phyloP scores from a whole-genome alignment of 1,140 invertebrate species.

The Diabrotica virgifera region DNA sequence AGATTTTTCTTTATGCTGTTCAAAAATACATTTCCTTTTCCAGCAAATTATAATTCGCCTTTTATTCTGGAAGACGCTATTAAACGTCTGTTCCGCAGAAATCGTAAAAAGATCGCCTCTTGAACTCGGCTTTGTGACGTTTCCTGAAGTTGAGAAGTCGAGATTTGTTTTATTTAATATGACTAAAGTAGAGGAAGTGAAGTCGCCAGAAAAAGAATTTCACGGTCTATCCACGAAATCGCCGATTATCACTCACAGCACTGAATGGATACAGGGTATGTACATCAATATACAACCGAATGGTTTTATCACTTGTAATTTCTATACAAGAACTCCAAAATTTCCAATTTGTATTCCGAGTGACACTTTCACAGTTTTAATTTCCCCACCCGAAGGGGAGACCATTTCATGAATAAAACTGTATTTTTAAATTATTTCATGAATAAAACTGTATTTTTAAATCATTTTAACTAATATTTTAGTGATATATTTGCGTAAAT shows the following conservation, averaged over 20 bases:
- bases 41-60: constrained; percentile 8
- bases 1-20: background rate
- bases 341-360: no score
- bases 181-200: constrained; percentile 6
- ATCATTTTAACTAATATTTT: no score
- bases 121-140: constrained; percentile 19
- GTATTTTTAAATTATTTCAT: no score
- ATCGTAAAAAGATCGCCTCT: constrained; percentile 16
- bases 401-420: no score
- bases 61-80: constrained; percentile 11
- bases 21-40: constrained; percentile 5
- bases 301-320: no score
- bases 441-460: no score
- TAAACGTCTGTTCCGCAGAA: background rate
- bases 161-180: constrained; percentile 7
- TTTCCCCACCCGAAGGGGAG: no score
- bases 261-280: background rate
- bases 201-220: constrained; percentile 7
- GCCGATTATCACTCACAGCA: background rate
- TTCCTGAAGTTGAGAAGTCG: constrained; percentile 18
- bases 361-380: no score
- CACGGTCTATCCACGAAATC: background rate
- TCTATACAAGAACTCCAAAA: no score
- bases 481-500: no score
- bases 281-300: no score